Conservation (phyloP, 2,888 invertebrate species). For the Rhagium mordax region DNA sequence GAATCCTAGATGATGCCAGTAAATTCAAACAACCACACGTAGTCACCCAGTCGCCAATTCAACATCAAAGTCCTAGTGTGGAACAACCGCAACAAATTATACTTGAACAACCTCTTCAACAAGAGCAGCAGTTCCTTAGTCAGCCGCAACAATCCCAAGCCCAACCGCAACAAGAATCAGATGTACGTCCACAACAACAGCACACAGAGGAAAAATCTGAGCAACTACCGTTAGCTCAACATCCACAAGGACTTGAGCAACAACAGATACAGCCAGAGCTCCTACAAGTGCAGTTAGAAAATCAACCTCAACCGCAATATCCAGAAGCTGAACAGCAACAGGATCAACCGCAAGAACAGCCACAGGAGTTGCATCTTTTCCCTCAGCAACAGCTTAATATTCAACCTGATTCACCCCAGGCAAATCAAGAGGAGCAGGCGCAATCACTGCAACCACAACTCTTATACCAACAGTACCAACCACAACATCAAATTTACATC, state of each 20-base stretch:
- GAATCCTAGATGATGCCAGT: constrained; percentile 39
- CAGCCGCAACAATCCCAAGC: neutral
- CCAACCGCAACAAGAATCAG: neutral
- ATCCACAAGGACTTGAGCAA: neutral
- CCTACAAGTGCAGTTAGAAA: constrained; percentile 30
- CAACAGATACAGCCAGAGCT: constrained; percentile 24
- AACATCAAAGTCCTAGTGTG: neutral
- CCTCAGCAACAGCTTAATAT: neutral
- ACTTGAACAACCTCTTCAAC: neutral
- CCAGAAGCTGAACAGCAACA: neutral
- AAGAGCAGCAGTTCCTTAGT: neutral
- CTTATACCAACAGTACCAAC: neutral
- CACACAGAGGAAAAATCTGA: neutral
- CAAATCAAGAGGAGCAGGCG: neutral
- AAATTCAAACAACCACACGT: neutral
- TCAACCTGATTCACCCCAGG: neutral
- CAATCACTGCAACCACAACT: neutral
- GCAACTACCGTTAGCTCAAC: neutral
- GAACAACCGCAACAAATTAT: neutral
- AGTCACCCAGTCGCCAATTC: neutral
- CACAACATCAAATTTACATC: neutral
- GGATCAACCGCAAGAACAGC: neutral
- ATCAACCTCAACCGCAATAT: neutral
- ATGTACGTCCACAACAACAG: neutral
- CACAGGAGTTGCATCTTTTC: neutral